Percentiles rank a stretch among this genome's conserved stretches.
Evolutionary conservation across 1,140 invertebrate species (phyloP).

Genomic region (Acyrthosiphon pisum): DNA sequence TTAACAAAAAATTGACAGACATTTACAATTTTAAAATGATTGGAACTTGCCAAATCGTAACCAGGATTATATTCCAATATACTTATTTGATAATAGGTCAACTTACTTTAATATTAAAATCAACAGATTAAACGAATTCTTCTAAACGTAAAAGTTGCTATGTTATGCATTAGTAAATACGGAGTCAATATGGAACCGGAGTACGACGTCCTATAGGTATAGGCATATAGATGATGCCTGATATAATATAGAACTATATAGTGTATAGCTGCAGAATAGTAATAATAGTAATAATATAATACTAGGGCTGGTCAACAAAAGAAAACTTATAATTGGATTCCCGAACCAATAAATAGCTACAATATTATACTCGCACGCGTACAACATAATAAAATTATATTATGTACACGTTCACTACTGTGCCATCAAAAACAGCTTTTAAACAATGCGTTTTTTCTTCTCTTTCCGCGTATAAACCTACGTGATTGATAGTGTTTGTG

Average conservation of each 20-base stretch:
- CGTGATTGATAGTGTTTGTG: constrained; percentile 6
- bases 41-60: no score
- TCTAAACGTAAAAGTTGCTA: not conserved
- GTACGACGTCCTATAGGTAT: not conserved
- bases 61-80: no score
- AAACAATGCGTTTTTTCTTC: not conserved
- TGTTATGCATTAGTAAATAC: not conserved
- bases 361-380: not conserved
- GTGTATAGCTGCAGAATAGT: not conserved
- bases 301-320: not conserved
- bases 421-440: constrained; percentile 5
- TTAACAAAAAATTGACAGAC: not conserved
- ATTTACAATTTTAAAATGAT: not conserved
- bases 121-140: not conserved
- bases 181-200: no score
- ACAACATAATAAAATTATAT: not conserved
- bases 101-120: no score
- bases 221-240: not conserved
- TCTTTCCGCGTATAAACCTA: not conserved
- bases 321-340: constrained; percentile 17
- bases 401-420: not conserved
- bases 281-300: not conserved
- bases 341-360: not conserved
- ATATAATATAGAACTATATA: not conserved
- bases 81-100: no score